Percentiles rank a stretch among this genome's conserved stretches.
These are phyloP conservation scores for Cottoperca gobio DNA, from an alignment of 2,797 vertebrate genomes.

Conservation along the genomic window DNA sequence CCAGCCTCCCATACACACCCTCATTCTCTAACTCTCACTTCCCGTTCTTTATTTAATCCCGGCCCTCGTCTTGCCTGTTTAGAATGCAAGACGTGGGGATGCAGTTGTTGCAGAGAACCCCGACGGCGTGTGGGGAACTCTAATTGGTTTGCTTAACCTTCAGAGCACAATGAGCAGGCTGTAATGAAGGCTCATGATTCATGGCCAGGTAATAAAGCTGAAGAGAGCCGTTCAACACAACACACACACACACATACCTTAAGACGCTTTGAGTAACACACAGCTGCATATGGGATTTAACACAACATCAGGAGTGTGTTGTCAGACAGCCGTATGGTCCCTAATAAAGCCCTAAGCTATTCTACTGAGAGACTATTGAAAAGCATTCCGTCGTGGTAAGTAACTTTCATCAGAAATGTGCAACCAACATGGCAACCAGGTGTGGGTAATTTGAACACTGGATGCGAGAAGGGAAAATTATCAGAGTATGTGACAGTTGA, in stretches of 20 bases:
- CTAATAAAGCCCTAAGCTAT: conserved; percentile 77
- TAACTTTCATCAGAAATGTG: conserved; percentile 77
- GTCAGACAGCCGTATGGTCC: conserved; percentile 76
- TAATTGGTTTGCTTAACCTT: conserved; percentile 88
- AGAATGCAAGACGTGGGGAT: conserved; percentile 79
- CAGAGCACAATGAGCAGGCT: conserved; percentile 84
- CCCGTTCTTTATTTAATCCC: conserved; percentile 58
- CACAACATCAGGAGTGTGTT: conserved; percentile 73
- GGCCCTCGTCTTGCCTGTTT: conserved; percentile 68
- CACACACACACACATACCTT: conserved; percentile 42
- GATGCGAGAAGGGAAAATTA: conserved; percentile 74
- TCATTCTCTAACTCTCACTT: conserved; percentile 31
- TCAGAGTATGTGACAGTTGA: conserved; percentile 74
- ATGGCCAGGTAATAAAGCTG: conserved; percentile 82
- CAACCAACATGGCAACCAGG: conserved; percentile 76
- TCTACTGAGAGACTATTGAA: conserved; percentile 64
- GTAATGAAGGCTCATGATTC: conserved; percentile 84
- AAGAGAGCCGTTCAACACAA: conserved; percentile 74
- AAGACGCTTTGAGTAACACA: conserved; percentile 69
- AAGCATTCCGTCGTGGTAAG: conserved; percentile 74
- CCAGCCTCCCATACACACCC: conserved; percentile 29
- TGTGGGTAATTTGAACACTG: conserved; percentile 70
- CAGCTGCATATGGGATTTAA: conserved; percentile 79
- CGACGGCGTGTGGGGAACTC: conserved; percentile 79
- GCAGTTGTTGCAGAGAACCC: conserved; percentile 76